Evolutionary conservation across 2,113 vertebrate genomes (phyloP).

Genomic region (Labeo catla): DNA sequence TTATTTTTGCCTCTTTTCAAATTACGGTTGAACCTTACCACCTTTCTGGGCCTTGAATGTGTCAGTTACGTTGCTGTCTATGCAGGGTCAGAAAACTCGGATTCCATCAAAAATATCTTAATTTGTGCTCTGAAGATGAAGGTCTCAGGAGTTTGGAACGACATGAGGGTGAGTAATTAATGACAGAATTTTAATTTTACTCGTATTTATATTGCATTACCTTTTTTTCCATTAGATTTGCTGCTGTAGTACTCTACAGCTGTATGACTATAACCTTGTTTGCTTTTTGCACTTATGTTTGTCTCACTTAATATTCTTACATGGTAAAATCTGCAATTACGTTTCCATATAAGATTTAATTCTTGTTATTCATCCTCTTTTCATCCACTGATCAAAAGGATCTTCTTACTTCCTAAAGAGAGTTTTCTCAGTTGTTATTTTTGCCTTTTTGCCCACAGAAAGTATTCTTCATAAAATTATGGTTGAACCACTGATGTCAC

Average conservation of each 20-base stretch:
- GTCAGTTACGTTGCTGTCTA: too few species aligned
- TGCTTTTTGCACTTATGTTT: not conserved
- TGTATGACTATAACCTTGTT: not conserved
- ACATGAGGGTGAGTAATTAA: too few species aligned
- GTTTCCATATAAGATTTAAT: constrained; percentile 9
- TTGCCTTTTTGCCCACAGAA: too few species aligned
- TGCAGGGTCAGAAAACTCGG: too few species aligned
- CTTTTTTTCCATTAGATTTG: not conserved
- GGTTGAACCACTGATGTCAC: too few species aligned
- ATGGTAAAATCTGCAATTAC: not conserved
- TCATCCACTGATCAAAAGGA: not conserved
- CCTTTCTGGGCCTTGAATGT: too few species aligned
- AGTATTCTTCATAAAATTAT: too few species aligned
- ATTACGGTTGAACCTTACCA: too few species aligned
- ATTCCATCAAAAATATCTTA: too few species aligned
- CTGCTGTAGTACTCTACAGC: not conserved
- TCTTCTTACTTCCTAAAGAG: constrained; percentile 6
- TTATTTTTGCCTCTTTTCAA: too few species aligned
- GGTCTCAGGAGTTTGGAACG: too few species aligned
- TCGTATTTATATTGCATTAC: not conserved
- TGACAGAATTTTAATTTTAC: not conserved
- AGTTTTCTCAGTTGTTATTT: constrained; percentile 8
- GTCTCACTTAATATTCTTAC: not conserved
- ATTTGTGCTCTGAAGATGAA: too few species aligned
- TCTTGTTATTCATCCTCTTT: constrained; percentile 28